A percentile compares a stretch with the other conserved stretches of the same genome.
Conservation (phyloP, 2,113 vertebrate species). For the Antechinus stuartii region DNA sequence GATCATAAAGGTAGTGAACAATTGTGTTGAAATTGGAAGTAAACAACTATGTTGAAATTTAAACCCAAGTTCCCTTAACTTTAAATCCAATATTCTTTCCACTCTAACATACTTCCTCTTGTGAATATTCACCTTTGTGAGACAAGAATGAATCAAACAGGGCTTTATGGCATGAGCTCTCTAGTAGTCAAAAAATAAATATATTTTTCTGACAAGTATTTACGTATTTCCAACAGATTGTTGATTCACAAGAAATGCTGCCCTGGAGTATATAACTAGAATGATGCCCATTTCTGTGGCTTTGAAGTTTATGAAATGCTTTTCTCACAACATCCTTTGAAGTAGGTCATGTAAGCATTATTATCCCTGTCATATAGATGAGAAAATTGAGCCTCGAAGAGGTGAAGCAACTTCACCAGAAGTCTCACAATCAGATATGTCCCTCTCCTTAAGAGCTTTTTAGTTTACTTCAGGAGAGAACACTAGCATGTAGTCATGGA, state of each 20-base stretch:
- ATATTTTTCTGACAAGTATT: neutral
- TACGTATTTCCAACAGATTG: neutral
- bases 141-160: neutral
- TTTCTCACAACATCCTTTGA: neutral
- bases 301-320: neutral
- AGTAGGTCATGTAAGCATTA: neutral
- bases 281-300: neutral
- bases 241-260: neutral
- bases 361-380: neutral
- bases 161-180: neutral
- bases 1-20: neutral
- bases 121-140: neutral
- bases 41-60: neutral
- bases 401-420: neutral
- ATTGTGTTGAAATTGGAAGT: too few species aligned
- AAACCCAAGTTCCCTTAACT: neutral
- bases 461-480: neutral
- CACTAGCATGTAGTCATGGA: neutral
- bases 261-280: neutral
- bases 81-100: neutral
- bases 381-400: neutral
- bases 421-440: neutral
- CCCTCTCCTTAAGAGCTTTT: neutral
- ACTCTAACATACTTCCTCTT: neutral
- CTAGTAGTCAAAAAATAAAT: neutral